Evolutionary conservation across 2,797 vertebrate genomes (phyloP).

Genomic region (Melanotaenia pygmaea): DNA sequence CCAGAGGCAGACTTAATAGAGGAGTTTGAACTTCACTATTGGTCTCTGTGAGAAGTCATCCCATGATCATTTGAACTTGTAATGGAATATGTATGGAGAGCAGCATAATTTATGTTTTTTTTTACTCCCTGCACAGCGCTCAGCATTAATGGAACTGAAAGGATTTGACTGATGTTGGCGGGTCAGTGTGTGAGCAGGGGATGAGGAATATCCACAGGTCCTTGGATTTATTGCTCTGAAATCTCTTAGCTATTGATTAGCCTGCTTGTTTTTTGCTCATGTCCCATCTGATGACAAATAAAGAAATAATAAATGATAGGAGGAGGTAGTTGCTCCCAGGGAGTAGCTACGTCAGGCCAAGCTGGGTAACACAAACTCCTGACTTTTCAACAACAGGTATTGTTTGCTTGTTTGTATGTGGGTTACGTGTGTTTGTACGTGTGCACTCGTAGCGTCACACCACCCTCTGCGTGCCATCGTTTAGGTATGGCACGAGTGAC

Average conservation of each 20-base stretch:
- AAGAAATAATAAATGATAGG: conserved; percentile 1
- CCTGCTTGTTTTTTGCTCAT: conserved; percentile 15
- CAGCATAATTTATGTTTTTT: conserved; percentile 20
- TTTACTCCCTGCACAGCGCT: conserved; percentile 8
- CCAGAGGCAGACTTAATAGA: conserved; percentile 30
- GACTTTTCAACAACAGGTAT: conserved; percentile 42
- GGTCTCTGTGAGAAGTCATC: conserved; percentile 32
- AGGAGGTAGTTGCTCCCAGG: conserved; percentile 43
- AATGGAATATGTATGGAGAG: conserved; percentile 35
- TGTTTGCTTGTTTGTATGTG: conserved; percentile 6
- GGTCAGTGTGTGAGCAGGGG: conserved; percentile 41
- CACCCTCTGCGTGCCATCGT: conserved; percentile 66
- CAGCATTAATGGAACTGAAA: conserved; percentile 49
- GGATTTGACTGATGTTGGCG: conserved; percentile 51
- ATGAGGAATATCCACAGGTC: conserved; percentile 25
- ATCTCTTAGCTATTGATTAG: conserved; percentile 25
- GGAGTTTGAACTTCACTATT: conserved; percentile 26
- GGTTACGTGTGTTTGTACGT: conserved; percentile 20
- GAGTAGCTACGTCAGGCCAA: conserved; percentile 51
- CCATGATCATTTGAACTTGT: conserved; percentile 47
- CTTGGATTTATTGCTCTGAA: conserved; percentile 42
- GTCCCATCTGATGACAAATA: background rate
- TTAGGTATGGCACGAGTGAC: conserved; percentile 43
- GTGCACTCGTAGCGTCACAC: conserved; percentile 63
- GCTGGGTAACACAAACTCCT: conserved; percentile 70